Percentiles rank a stretch among this genome's conserved stretches.
Evolutionary conservation across 23 tunicate species (phyloP).

Genomic region (Trididemnum miniatum): DNA sequence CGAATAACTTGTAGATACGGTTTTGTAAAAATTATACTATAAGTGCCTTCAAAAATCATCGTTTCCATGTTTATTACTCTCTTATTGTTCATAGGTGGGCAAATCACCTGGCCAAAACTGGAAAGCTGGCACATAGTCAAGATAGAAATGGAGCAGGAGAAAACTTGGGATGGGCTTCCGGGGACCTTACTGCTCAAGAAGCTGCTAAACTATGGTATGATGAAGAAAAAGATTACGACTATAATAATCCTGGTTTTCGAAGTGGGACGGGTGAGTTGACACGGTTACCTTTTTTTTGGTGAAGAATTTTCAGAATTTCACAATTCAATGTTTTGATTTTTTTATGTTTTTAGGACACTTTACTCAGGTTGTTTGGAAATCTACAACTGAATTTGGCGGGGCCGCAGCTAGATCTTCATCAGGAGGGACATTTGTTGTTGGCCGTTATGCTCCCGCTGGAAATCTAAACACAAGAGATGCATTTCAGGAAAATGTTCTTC

Average conservation of each 20-base stretch:
- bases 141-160: slow-evolving; percentile 69
- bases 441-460: slow-evolving; percentile 76
- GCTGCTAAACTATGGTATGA: slow-evolving; percentile 80
- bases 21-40: no score
- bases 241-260: slow-evolving; percentile 50
- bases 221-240: slow-evolving; percentile 76
- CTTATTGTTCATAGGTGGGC: slow-evolving; percentile 42
- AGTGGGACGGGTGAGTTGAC: slow-evolving; percentile 53
- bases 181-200: slow-evolving; percentile 30
- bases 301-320: no score
- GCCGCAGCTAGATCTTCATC: slow-evolving; percentile 44
- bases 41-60: no score
- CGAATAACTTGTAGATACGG: no score
- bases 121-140: slow-evolving; percentile 38
- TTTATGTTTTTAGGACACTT: slow-evolving; percentile 92
- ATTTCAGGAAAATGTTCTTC: slow-evolving; percentile 58
- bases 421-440: slow-evolving; percentile 61
- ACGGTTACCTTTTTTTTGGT: no score
- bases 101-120: slow-evolving; percentile 25
- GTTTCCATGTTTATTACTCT: no score
- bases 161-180: slow-evolving; percentile 65
- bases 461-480: slow-evolving; percentile 28
- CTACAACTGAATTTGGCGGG: slow-evolving; percentile 75
- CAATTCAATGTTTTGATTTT: no score
- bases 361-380: slow-evolving; percentile 84